These are phyloP conservation scores for Trichoplax adhaerens DNA, from an alignment of 37 sponge, comb jelly and placozoan species.

Conservation along the genomic window DNA sequence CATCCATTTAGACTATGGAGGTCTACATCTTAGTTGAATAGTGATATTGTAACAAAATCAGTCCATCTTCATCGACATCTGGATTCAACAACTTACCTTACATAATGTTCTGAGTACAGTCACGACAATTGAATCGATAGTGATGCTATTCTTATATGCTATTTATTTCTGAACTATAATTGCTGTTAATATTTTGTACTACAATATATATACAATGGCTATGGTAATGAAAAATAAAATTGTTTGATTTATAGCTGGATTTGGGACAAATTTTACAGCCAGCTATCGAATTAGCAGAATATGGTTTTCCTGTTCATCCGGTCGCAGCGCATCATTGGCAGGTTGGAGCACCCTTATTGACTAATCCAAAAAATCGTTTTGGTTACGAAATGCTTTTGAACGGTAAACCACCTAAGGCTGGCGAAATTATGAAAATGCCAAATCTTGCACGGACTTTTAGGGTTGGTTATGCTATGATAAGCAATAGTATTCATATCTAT, in stretches of 20 bases:
- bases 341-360: conserved; percentile 12
- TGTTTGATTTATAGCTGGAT: conserved; percentile 17
- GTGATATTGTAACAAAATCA: too few relatives aligned
- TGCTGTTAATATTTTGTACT: too few relatives aligned
- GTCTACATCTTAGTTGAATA: too few relatives aligned
- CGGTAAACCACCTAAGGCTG: conserved; percentile 38
- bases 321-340: conserved; percentile 34
- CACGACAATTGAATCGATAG: too few relatives aligned
- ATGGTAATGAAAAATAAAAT: too few relatives aligned
- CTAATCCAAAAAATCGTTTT: conserved; percentile 19
- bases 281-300: conserved; percentile 53
- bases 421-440: conserved; percentile 64
- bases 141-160: too few relatives aligned
- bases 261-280: conserved; percentile 38
- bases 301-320: conserved; percentile 55
- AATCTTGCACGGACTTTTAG: conserved; percentile 47
- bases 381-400: conserved; percentile 38
- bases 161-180: too few relatives aligned
- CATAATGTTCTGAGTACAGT: too few relatives aligned
- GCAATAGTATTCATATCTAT: not conserved
- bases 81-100: too few relatives aligned
- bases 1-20: too few relatives aligned
- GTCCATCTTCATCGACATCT: too few relatives aligned
- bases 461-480: conserved; percentile 4
- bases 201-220: too few relatives aligned